Evolutionary conservation across 2,888 invertebrate genomes (phyloP), one percentile per base, ranked within the genome.

Genomic region (Spodoptera littoralis): DNA sequence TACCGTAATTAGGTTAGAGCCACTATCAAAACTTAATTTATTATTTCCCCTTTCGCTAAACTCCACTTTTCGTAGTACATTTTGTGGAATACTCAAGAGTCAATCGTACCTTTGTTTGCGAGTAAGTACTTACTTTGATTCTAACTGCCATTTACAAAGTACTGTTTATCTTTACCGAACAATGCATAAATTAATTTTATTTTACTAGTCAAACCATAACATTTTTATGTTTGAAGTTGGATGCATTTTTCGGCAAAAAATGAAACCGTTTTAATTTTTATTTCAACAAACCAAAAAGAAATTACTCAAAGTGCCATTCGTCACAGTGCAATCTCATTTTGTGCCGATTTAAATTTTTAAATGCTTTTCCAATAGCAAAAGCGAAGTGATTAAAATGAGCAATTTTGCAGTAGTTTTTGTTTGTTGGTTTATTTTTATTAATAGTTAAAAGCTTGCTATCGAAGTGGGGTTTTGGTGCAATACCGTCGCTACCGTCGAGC

Each of bases 381-480:
- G 76, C 80, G 78, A 79, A 81, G 77, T 82, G 82, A 88, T 87
- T 87, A 82, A 88, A 86, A 83, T 82, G 80, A 82, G 79, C 81
- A 84, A 82, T 85, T 80, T 80, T 72, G 75, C 80, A 80, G 76
- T 81, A 79, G 80, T 79, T 83, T 36, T 77, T 82, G 70, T 77
- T 80, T 83, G 79, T 79, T 73, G 71, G 74, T 77, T 80, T 70
- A 79, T 87, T 89, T 83, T 86, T 84, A 80, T 85, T 84, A 79
- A 83, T 87, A 83, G 82, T 85, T 84, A 84, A 90, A 88, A 90
- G 87, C 86, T 80, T 79, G 84, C 77, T 83, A 80, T 83, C 77
- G 74, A 81, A 84, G 75, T 87, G 88, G 85, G 85, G 84, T 86
- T 88, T 84, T 73, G 80, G 71, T 81, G 62, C 64, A 59, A 13